A percentile compares a stretch with the other conserved stretches of the same genome.
These are phyloP conservation scores for Lutjanus argentimaculatus DNA, from an alignment of 2,797 vertebrate genomes.

Conservation along the genomic window DNA sequence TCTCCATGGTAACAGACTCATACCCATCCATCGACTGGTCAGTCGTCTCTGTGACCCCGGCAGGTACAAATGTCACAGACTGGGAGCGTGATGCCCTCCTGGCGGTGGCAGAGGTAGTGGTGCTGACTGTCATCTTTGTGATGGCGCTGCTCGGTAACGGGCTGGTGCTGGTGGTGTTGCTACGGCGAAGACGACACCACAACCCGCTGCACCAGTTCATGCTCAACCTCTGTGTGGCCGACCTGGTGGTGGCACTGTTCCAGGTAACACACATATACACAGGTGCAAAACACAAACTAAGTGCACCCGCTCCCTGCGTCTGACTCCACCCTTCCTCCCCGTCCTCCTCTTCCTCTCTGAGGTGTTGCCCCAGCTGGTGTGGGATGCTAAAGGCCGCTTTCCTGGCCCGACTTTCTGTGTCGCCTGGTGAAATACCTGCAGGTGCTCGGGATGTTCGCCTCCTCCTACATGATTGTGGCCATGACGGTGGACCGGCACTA, in stretches of 20 bases:
- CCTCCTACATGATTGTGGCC: slow-evolving; percentile 93
- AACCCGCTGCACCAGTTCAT: slow-evolving; percentile 91
- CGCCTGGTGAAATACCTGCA: slow-evolving; percentile 93
- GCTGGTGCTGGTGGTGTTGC: slow-evolving; percentile 87
- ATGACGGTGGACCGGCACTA: slow-evolving; percentile 94
- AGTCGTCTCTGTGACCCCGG: slow-evolving; percentile 37
- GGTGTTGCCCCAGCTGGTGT: slow-evolving; percentile 93
- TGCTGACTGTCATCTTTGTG: slow-evolving; percentile 86
- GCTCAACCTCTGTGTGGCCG: slow-evolving; percentile 90
- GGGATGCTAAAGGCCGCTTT: slow-evolving; percentile 92
- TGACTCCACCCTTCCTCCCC: background rate
- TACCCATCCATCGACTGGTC: slow-evolving; percentile 52
- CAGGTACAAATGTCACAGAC: slow-evolving; percentile 55
- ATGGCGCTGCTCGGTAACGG: slow-evolving; percentile 88
- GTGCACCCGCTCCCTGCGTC: too few relatives aligned
- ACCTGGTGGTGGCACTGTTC: slow-evolving; percentile 91
- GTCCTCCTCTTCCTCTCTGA: slow-evolving; percentile 58
- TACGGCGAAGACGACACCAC: slow-evolving; percentile 79
- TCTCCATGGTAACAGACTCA: slow-evolving; percentile 72
- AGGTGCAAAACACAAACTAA: too few relatives aligned
- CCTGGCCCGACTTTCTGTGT: slow-evolving; percentile 90
- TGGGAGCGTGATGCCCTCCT: slow-evolving; percentile 75
- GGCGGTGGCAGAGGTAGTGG: slow-evolving; percentile 86
- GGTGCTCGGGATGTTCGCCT: slow-evolving; percentile 95
- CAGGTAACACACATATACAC: slow-evolving; percentile 79